A percentile compares a stretch with the other conserved stretches of the same genome.
Evolutionary conservation across 2,113 vertebrate genomes (phyloP).

Genomic region (Indicator maculatus): DNA sequence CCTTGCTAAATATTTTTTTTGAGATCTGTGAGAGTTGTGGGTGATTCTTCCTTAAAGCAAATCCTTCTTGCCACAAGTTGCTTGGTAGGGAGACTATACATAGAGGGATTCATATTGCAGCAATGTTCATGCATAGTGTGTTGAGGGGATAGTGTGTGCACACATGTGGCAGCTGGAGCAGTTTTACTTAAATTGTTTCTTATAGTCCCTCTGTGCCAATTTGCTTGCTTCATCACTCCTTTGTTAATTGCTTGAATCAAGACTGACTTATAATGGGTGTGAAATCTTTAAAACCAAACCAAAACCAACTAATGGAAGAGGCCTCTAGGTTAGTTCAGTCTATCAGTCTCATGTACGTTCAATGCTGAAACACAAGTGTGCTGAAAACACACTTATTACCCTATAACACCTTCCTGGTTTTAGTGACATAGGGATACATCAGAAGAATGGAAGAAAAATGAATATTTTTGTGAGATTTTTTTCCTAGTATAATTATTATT

Average conservation of each 20-base stretch:
- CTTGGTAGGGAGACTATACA: not conserved
- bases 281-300: not conserved
- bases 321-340: not conserved
- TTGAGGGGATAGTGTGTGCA: not conserved
- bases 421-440: not conserved
- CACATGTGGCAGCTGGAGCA: not conserved
- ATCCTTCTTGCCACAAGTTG: not conserved
- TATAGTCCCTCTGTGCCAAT: slow-evolving; percentile 42
- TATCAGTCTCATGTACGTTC: not conserved
- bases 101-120: not conserved
- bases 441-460: not conserved
- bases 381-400: not conserved
- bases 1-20: not conserved
- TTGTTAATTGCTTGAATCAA: slow-evolving; percentile 34
- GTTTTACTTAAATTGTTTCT: slow-evolving; percentile 21
- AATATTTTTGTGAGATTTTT: not conserved
- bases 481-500: not conserved
- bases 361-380: not conserved
- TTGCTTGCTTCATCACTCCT: slow-evolving; percentile 26
- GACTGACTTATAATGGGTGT: not conserved
- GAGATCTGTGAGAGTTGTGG: not conserved
- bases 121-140: not conserved
- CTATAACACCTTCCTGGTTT: not conserved
- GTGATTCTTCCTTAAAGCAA: not conserved
- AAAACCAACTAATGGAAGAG: not conserved